Evolutionary conservation across 2,888 invertebrate genomes (phyloP).

Genomic region (Empis livida): DNA sequence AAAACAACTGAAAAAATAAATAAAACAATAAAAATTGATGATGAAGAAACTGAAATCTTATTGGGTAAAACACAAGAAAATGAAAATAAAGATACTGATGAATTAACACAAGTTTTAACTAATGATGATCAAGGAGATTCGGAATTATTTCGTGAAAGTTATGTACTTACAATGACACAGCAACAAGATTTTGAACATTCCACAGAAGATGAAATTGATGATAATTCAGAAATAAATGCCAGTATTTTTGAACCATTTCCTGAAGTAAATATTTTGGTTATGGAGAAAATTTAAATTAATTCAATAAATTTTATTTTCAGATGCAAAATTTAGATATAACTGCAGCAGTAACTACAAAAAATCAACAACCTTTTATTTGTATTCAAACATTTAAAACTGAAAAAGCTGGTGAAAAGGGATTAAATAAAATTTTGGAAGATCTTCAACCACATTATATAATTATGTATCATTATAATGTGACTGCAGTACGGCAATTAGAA

Average conservation of each 20-base stretch:
- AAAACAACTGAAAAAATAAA: slow-evolving; percentile 2
- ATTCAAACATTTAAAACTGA: slow-evolving; percentile 68
- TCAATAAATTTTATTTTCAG: slow-evolving; percentile 28
- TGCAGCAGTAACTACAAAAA: slow-evolving; percentile 40
- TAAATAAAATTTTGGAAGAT: slow-evolving; percentile 54
- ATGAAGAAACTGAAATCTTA: slow-evolving; percentile 8
- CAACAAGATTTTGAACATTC: slow-evolving; percentile 14
- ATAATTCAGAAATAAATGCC: slow-evolving; percentile 21
- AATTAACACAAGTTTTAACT: slow-evolving; percentile 24
- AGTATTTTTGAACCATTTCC: slow-evolving; percentile 48
- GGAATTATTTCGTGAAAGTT: slow-evolving; percentile 48
- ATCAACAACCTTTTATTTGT: slow-evolving; percentile 53
- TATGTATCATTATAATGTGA: slow-evolving; percentile 80
- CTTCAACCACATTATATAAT: slow-evolving; percentile 70
- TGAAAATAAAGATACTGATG: slow-evolving; percentile 20
- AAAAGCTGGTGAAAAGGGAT: slow-evolving; percentile 51
- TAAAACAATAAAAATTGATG: background rate
- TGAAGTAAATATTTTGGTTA: slow-evolving; percentile 36
- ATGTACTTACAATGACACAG: slow-evolving; percentile 58
- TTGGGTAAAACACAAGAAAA: slow-evolving; percentile 11
- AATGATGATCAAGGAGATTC: slow-evolving; percentile 26
- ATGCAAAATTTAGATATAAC: slow-evolving; percentile 55
- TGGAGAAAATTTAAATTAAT: slow-evolving; percentile 6
- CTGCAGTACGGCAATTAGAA: slow-evolving; percentile 82
- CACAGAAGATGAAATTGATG: slow-evolving; percentile 10